phyloP scores from a whole-genome alignment of 1,140 invertebrate species.

The Drosophila punjabiensis region DNA sequence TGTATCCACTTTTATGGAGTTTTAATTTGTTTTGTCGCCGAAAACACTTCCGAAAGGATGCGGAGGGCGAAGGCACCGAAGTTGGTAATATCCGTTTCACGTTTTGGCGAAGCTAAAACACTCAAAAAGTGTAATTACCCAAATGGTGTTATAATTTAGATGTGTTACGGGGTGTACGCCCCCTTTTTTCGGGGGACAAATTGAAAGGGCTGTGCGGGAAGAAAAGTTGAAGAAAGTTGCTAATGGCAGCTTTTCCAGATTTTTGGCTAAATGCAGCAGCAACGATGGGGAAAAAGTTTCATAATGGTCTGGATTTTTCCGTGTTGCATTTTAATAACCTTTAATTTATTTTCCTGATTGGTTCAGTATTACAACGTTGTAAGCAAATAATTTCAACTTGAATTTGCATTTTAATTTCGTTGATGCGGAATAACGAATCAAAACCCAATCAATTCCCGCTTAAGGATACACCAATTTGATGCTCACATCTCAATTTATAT shows the following conservation, averaged over 20 bases:
- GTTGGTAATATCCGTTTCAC: constrained; percentile 66
- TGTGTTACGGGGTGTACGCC: constrained; percentile 30
- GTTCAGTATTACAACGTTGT: not conserved
- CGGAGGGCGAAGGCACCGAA: constrained; percentile 1
- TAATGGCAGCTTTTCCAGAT: constrained; percentile 28
- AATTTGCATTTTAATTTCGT: constrained; percentile 22
- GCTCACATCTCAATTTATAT: constrained; percentile 47
- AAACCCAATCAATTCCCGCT: not conserved
- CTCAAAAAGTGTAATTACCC: constrained; percentile 82
- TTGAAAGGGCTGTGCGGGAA: constrained; percentile 49
- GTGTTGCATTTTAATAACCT: constrained; percentile 1
- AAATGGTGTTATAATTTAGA: constrained; percentile 83
- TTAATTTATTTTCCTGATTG: constrained; percentile 3
- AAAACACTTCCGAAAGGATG: constrained; percentile 54
- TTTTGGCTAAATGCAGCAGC: constrained; percentile 16
- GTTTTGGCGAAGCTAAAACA: constrained; percentile 66
- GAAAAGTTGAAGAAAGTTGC: constrained; percentile 53
- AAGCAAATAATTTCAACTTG: not conserved
- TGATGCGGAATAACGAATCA: constrained; percentile 17
- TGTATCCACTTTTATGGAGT: constrained; percentile 80
- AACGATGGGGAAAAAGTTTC: constrained; percentile 15
- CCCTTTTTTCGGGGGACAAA: constrained; percentile 4
- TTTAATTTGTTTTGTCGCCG: constrained; percentile 83
- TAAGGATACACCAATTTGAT: constrained; percentile 4
- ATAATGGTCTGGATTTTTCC: constrained; percentile 13